phyloP scores from a whole-genome alignment of 2,888 invertebrate genomes.

The Papilio protenor region DNA sequence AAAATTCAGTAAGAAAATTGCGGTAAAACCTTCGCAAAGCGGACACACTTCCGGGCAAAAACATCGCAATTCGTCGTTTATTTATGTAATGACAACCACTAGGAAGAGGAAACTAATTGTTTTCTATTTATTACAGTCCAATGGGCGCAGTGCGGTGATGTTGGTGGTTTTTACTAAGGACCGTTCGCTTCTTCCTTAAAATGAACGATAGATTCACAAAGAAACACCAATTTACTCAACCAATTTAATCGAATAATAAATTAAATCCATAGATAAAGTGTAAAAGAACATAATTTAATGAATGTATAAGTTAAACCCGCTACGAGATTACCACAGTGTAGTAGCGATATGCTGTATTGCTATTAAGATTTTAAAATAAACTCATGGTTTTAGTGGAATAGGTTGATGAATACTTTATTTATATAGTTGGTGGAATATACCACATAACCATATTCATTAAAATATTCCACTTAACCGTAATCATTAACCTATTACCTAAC shows the following conservation, averaged over 20 bases:
- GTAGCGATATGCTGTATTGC: neutral
- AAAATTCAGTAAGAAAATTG: constrained; percentile 20
- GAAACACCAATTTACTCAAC: neutral
- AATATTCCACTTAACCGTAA: neutral
- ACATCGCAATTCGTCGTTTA: constrained; percentile 11
- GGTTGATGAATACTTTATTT: neutral
- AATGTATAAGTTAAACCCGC: neutral
- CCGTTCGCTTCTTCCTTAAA: constrained; percentile 6
- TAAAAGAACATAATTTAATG: neutral
- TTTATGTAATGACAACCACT: constrained; percentile 31
- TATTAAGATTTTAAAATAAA: neutral
- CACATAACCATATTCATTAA: neutral
- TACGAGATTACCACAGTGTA: neutral
- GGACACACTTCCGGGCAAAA: constrained; percentile 33
- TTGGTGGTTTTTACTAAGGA: constrained; percentile 18
- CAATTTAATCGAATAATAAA: neutral
- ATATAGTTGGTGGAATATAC: too few relatives aligned
- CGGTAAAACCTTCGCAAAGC: constrained; percentile 29
- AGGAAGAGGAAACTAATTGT: constrained; percentile 44
- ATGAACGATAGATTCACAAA: neutral
- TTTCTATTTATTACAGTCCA: constrained; percentile 42
- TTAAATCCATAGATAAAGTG: neutral
- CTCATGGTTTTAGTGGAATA: neutral
- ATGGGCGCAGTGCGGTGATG: constrained; percentile 7
- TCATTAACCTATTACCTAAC: neutral